These are phyloP conservation scores for Pilophorus perplexus DNA, from an alignment of 2,888 invertebrate species.

Conservation along the genomic window DNA sequence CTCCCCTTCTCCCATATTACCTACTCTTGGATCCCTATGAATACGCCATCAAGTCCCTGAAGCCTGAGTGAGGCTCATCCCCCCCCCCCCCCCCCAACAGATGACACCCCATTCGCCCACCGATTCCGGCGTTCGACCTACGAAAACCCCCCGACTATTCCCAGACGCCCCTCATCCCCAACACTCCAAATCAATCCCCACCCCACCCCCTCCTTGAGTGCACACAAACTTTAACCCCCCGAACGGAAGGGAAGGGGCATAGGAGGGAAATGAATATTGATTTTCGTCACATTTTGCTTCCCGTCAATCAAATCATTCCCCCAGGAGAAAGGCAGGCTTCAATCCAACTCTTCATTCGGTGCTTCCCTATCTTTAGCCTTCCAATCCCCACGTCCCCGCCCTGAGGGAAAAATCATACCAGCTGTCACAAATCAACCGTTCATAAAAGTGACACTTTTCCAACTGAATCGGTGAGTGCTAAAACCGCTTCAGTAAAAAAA, in stretches of 20 bases:
- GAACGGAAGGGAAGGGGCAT: too few species aligned
- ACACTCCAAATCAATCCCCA: neutral
- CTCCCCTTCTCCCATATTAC: neutral
- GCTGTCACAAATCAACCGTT: too few species aligned
- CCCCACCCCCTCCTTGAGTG: neutral
- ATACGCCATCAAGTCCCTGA: slow-evolving; percentile 15
- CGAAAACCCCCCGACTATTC: neutral
- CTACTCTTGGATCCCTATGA: slow-evolving; percentile 5
- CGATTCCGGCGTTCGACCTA: too few species aligned
- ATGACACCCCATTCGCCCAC: neutral
- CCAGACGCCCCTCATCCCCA: neutral
- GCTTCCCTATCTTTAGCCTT: too few species aligned
- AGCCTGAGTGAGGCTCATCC: slow-evolving; percentile 8
- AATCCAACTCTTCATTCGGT: too few species aligned
- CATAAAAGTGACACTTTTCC: too few species aligned
- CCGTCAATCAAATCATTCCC: slow-evolving; percentile 22
- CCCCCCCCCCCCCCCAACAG: neutral
- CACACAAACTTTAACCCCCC: neutral
- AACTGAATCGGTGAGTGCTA: too few species aligned
- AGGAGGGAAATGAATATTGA: slow-evolving; percentile 28
- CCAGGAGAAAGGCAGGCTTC: neutral
- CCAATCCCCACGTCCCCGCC: too few species aligned
- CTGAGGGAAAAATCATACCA: too few species aligned
- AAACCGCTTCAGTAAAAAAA: too few species aligned
- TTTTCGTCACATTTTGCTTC: slow-evolving; percentile 23